Conservation (phyloP, 2,113 vertebrate genomes). For the Hyla sarda region DNA sequence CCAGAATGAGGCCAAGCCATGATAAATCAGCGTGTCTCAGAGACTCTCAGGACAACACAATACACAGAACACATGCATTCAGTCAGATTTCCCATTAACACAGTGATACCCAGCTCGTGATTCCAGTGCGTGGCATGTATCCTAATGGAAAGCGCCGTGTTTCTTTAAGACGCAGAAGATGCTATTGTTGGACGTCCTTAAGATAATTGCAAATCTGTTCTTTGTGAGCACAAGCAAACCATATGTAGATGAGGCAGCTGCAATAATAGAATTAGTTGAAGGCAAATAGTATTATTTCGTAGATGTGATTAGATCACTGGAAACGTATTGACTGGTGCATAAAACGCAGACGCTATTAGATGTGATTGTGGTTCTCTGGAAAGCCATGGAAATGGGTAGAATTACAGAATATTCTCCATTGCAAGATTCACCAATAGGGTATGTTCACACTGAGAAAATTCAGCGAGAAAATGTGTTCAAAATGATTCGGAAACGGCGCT, state of each 20-base stretch:
- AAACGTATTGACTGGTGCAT: conserved; percentile 41
- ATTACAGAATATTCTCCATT: neutral
- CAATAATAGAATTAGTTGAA: conserved; percentile 18
- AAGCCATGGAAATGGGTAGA: neutral
- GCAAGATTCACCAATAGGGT: neutral
- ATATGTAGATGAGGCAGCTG: neutral
- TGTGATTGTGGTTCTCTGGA: conserved; percentile 10
- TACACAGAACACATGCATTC: neutral
- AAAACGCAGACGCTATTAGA: conserved; percentile 18
- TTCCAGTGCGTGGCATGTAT: neutral
- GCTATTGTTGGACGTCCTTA: neutral
- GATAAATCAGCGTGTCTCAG: neutral
- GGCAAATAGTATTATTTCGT: neutral
- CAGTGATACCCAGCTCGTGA: neutral
- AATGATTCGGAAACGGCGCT: no score
- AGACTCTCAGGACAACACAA: neutral
- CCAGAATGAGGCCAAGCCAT: conserved; percentile 3
- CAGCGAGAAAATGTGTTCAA: no score
- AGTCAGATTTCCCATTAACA: neutral
- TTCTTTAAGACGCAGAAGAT: neutral
- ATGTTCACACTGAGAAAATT: no score
- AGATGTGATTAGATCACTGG: conserved; percentile 24
- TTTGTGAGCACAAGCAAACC: conserved; percentile 19
- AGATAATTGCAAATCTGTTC: neutral
- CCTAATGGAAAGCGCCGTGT: neutral